Percentiles rank a stretch among this genome's conserved stretches.
phyloP scores from a whole-genome alignment of 1,140 invertebrate species.

The Ridgeia piscesae region DNA sequence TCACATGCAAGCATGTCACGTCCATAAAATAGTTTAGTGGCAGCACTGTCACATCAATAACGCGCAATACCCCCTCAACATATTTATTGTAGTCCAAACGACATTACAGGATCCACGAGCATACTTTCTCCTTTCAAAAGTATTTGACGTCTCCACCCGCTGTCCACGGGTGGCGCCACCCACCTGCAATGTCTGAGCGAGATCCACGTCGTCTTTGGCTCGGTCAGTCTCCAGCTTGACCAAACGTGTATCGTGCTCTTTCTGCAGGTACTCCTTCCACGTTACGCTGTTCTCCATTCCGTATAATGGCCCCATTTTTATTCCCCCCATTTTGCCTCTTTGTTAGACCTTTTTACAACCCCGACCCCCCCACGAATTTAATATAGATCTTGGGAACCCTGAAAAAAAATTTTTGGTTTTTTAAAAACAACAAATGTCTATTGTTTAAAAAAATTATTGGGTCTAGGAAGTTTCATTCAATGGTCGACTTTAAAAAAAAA shows the following conservation, averaged over 20 bases:
- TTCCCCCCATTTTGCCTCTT: conserved; percentile 48
- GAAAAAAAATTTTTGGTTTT: no score
- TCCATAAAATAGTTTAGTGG: no score
- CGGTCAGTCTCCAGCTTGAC: neutral
- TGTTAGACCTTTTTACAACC: conserved; percentile 41
- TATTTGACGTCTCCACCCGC: neutral
- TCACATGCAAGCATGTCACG: no score
- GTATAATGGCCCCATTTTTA: conserved; percentile 47
- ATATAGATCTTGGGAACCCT: no score
- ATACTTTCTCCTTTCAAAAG: no score
- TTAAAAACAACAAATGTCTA: no score
- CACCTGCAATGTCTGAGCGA: neutral
- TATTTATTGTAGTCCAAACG: no score
- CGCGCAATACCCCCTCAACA: no score
- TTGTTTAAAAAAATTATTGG: neutral
- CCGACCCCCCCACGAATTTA: neutral
- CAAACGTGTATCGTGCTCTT: conserved; percentile 59
- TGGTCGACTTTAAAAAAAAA: no score
- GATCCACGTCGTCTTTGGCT: neutral
- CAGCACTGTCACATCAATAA: no score
- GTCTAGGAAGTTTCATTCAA: neutral
- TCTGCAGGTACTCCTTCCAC: conserved; percentile 85
- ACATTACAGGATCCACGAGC: no score
- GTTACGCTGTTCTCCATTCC: conserved; percentile 77
- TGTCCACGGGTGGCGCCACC: neutral